Evolutionary conservation across 2,888 invertebrate species (phyloP).

Genomic region (Netelia fuscicornis): DNA sequence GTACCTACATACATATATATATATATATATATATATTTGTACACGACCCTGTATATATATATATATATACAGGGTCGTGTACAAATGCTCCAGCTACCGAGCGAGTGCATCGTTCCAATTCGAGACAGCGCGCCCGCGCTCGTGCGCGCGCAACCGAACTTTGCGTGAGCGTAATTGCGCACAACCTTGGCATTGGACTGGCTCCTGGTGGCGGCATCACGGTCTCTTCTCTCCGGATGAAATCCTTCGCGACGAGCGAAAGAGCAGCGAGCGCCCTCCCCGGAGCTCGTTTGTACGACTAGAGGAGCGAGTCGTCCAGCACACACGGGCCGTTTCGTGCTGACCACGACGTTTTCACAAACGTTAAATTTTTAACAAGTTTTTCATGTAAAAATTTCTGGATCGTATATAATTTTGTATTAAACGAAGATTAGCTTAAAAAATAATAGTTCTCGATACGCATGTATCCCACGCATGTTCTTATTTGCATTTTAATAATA

Average conservation of each 20-base stretch:
- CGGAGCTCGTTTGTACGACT: neutral
- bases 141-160: conserved; percentile 27
- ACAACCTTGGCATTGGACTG: conserved; percentile 71
- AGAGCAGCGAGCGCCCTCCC: neutral
- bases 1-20: neutral
- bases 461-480: too few relatives aligned
- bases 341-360: too few relatives aligned
- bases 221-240: conserved; percentile 37
- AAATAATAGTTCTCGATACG: too few relatives aligned
- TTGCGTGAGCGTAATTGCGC: conserved; percentile 70
- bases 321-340: too few relatives aligned
- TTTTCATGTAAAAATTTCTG: too few relatives aligned
- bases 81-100: conserved; percentile 30
- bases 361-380: too few relatives aligned
- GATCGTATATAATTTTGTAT: too few relatives aligned
- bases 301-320: too few relatives aligned
- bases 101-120: conserved; percentile 62
- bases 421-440: too few relatives aligned
- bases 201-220: conserved; percentile 37
- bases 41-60: conserved; percentile 5
- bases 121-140: conserved; percentile 39
- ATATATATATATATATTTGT: conserved; percentile 4
- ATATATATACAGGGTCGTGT: conserved; percentile 18
- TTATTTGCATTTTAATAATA: too few relatives aligned
- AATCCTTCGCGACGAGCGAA: conserved; percentile 38